A percentile compares a stretch with the other conserved stretches of the same genome.
phyloP scores from a whole-genome alignment of 2,888 invertebrate species.

The Mythimna loreyi region DNA sequence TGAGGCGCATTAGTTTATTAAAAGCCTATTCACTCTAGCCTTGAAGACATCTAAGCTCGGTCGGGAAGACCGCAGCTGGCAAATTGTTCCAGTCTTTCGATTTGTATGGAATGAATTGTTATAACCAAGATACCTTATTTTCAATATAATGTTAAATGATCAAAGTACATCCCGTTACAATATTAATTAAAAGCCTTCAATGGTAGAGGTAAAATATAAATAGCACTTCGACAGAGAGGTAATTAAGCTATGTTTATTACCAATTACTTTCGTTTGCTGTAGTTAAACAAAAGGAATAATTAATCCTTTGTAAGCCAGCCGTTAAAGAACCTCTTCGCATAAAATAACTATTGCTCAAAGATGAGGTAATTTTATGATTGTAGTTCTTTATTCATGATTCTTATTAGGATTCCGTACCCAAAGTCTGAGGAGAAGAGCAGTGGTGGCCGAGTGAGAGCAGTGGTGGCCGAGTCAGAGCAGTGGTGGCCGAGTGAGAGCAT shows the following conservation, averaged over 20 bases:
- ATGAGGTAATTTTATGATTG: not conserved
- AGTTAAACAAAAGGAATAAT: constrained; percentile 28
- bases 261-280: constrained; percentile 34
- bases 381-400: constrained; percentile 9
- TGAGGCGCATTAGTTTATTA: too few relatives aligned
- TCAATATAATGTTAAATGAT: not conserved
- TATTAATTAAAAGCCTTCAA: constrained; percentile 8
- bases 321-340: constrained; percentile 17
- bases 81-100: too few relatives aligned
- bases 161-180: not conserved
- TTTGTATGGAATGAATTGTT: too few relatives aligned
- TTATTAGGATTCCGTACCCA: too few relatives aligned
- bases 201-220: constrained; percentile 7
- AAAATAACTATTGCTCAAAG: constrained; percentile 24
- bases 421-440: too few relatives aligned
- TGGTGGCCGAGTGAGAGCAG: too few relatives aligned
- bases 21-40: too few relatives aligned
- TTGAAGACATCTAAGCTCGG: too few relatives aligned
- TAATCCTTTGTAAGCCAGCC: constrained; percentile 37
- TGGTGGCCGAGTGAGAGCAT: too few relatives aligned
- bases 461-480: too few relatives aligned
- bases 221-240: constrained; percentile 19
- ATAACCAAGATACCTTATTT: too few relatives aligned
- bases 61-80: too few relatives aligned
- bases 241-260: constrained; percentile 16